Base-by-base conservation (phyloP, 2,888 invertebrate species). In the Dolichopus griseipennis region DNA sequence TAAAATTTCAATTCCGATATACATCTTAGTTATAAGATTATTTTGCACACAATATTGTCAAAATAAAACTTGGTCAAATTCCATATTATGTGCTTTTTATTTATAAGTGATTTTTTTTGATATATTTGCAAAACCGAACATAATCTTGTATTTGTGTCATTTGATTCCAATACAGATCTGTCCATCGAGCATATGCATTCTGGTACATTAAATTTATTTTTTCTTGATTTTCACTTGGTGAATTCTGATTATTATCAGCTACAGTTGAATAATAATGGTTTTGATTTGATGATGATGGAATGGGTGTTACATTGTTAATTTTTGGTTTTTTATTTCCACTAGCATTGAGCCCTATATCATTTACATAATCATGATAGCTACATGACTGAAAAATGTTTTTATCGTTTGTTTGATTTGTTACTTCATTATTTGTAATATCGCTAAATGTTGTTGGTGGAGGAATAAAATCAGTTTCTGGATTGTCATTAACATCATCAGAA, bases 91-190 rank as follows among this genome's bases (percentile, higher is more conserved):
- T 5, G 27, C 2, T 27, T 27, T 27, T 27, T 27, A 27, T 27
- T 27, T 27, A 27, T 5, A 27, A 27, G 27, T 27, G 27, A 27
- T 27, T 27, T 27, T 27, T 27, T 4, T 18, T 12, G 68, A 72
- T 72, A 66, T 72, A 73, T 18, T 71, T 68, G 20, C 68, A 72
- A 67, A 74, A 72, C 12, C 71, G 72, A 2, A 75, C 75, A 71
- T 76, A 76, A 64, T 75, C 74, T 65, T 75, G 72, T 66, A 77
- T 71, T n/a, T 74, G 69, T n/a, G 72, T 73, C 68, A 75, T 70
- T 68, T 77, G 77, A 68, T 73, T 73, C 75, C 75, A 75, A 68
- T 76, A 77, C 64, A 75, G 70, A 69, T 75, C 70, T 9, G 74
- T 71, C 76, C 76, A 77, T 18, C 71, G 72, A 6, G 72, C 66